phyloP scores from a whole-genome alignment of 2,888 invertebrate genomes.

The Apoda limacodes region DNA sequence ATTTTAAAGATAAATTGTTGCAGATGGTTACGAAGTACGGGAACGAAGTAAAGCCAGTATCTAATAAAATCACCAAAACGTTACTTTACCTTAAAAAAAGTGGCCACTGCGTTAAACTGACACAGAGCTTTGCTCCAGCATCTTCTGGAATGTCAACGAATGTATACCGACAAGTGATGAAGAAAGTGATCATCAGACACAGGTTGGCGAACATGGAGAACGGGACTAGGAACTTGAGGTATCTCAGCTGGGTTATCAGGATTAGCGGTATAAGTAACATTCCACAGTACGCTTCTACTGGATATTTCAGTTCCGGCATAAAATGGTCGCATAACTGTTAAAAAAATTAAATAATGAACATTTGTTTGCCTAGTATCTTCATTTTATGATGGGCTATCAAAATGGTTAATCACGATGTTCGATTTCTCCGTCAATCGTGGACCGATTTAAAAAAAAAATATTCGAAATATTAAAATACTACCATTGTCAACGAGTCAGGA shows the following conservation, averaged over 20 bases:
- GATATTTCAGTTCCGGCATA: conserved; percentile 41
- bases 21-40: too few species aligned
- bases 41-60: too few species aligned
- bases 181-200: conserved; percentile 80
- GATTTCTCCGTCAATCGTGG: too few species aligned
- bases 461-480: too few species aligned
- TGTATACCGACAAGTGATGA: conserved; percentile 85
- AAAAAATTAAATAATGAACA: conserved; percentile 15
- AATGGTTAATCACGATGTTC: too few species aligned
- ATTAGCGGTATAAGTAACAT: conserved; percentile 76
- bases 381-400: too few species aligned
- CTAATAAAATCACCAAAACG: too few species aligned
- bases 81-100: conserved; percentile 86
- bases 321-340: conserved; percentile 66
- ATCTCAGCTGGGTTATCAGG: conserved; percentile 74
- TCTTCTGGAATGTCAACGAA: conserved; percentile 53
- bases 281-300: conserved; percentile 73
- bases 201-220: conserved; percentile 90
- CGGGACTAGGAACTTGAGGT: conserved; percentile 86
- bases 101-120: conserved; percentile 73
- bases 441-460: too few species aligned
- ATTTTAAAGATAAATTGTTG: too few species aligned
- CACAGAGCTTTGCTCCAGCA: conserved; percentile 37
- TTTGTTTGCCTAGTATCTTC: too few species aligned
- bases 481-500: too few species aligned